Percentiles rank a stretch among this genome's conserved stretches.
These are phyloP conservation scores for Eira barbara DNA, from an alignment of 2,113 vertebrate genomes.

Conservation along the genomic window DNA sequence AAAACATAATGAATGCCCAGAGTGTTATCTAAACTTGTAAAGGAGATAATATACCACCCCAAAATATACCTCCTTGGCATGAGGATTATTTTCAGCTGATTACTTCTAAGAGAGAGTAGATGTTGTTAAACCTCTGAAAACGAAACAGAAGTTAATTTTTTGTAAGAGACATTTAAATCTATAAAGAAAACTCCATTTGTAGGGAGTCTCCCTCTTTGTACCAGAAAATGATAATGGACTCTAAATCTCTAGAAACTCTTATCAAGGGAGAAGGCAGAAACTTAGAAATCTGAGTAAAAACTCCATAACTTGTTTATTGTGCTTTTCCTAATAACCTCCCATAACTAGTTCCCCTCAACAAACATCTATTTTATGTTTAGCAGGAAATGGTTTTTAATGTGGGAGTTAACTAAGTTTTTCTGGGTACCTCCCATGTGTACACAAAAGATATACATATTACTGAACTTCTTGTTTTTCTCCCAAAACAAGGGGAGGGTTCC, in stretches of 20 bases:
- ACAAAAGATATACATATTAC: neutral
- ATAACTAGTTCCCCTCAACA: neutral
- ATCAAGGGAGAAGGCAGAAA: neutral
- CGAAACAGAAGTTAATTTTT: neutral
- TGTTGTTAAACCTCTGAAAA: neutral
- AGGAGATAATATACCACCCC: neutral
- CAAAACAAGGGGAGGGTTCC: neutral
- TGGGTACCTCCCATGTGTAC: neutral
- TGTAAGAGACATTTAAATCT: neutral
- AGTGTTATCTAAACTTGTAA: neutral
- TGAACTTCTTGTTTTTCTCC: neutral
- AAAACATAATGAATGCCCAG: neutral
- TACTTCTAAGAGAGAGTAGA: neutral
- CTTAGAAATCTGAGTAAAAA: neutral
- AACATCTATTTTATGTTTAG: neutral
- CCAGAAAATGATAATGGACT: neutral
- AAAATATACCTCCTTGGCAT: neutral
- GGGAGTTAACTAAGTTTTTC: neutral
- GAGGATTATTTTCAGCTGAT: neutral
- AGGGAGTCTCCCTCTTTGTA: neutral
- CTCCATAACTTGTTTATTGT: neutral
- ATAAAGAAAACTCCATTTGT: neutral
- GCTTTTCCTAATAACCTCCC: neutral
- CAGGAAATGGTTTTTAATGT: neutral
- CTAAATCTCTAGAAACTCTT: neutral